These are phyloP conservation scores for Neoarius graeffei DNA, from an alignment of 2,113 vertebrate species.

Conservation along the genomic window DNA sequence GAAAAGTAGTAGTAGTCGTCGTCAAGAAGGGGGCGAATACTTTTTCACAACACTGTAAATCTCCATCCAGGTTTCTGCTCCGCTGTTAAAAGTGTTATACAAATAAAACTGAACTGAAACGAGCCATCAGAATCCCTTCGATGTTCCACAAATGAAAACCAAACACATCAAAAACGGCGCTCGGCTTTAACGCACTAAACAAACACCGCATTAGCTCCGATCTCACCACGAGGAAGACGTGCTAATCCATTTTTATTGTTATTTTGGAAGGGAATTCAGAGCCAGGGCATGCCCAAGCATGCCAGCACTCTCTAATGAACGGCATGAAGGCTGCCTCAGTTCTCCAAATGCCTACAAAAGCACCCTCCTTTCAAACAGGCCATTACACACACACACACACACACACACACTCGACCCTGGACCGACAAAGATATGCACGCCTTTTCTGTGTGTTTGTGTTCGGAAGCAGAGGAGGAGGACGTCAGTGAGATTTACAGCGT, in stretches of 20 bases:
- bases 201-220: neutral
- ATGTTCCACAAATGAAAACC: neutral
- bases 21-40: neutral
- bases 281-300: neutral
- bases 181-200: neutral
- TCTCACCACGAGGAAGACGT: neutral
- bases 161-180: neutral
- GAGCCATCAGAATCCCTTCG: neutral
- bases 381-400: conserved; percentile 9
- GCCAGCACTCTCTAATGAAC: neutral
- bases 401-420: neutral
- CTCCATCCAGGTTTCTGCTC: neutral
- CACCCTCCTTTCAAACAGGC: conserved; percentile 10
- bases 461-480: neutral
- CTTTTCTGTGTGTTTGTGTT: conserved; percentile 16
- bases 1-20: neutral
- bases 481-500: conserved; percentile 34
- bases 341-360: conserved; percentile 8
- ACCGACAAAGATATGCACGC: neutral
- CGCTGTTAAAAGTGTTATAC: neutral
- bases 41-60: neutral
- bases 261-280: conserved; percentile 1
- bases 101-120: neutral
- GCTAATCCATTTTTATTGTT: conserved; percentile 5
- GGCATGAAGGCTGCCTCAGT: conserved; percentile 14